Conservation (phyloP, 2,888 invertebrate species). For the Chorisops tibialis region DNA sequence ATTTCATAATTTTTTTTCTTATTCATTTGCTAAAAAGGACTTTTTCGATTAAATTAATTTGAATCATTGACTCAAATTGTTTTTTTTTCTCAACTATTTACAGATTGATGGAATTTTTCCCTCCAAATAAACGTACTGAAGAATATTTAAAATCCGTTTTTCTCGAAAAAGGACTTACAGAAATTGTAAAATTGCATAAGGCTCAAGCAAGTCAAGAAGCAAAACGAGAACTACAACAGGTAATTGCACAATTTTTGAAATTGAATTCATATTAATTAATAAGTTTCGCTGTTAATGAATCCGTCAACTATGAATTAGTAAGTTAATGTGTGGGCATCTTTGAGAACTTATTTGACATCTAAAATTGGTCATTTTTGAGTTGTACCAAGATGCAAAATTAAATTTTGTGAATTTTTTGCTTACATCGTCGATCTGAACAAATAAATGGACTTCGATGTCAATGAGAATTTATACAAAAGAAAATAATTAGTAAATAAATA, state of each 20-base stretch:
- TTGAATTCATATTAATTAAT: not conserved
- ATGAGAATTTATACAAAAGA: not conserved
- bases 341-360: conserved; percentile 25
- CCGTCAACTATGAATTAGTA: not conserved
- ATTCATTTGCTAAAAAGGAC: not conserved
- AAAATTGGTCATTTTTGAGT: conserved; percentile 8
- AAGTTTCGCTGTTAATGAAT: not conserved
- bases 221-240: conserved; percentile 72
- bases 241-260: conserved; percentile 38
- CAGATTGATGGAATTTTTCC: conserved; percentile 90
- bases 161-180: conserved; percentile 73
- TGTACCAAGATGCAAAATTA: conserved; percentile 28
- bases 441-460: not conserved
- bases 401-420: conserved; percentile 30
- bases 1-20: not conserved
- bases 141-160: conserved; percentile 80
- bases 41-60: not conserved
- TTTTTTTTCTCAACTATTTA: conserved; percentile 18
- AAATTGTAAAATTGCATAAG: conserved; percentile 76
- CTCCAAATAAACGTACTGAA: conserved; percentile 88
- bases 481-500: no score
- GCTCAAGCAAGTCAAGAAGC: conserved; percentile 81
- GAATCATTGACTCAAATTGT: not conserved
- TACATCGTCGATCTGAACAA: conserved; percentile 27
- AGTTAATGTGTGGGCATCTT: conserved; percentile 22